A percentile compares a stretch with the other conserved stretches of the same genome.
phyloP scores from a whole-genome alignment of 2,113 vertebrate genomes.

The Phodopus roborovskii region DNA sequence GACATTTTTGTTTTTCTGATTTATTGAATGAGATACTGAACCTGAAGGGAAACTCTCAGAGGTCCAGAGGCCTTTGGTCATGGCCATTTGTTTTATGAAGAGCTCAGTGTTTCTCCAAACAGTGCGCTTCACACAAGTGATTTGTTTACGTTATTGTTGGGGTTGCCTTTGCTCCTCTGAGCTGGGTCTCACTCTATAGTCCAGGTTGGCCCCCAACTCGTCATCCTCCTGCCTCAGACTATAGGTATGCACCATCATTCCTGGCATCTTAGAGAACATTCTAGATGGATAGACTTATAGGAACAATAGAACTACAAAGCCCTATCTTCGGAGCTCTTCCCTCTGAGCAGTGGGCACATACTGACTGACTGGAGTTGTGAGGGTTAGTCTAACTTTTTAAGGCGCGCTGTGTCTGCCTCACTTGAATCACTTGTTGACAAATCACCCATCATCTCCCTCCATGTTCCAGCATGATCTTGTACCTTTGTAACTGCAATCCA shows the following conservation, averaged over 20 bases:
- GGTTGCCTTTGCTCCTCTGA: not conserved
- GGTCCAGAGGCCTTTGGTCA: not conserved
- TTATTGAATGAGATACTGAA: not conserved
- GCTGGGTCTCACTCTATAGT: not conserved
- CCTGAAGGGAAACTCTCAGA: slow-evolving; percentile 10
- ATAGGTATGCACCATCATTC: not conserved
- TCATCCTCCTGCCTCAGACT: not conserved
- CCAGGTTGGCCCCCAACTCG: no score
- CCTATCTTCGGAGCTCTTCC: not conserved
- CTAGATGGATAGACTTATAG: not conserved
- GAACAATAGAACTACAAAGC: not conserved
- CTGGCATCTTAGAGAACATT: not conserved
- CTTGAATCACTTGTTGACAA: not conserved
- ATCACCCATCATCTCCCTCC: not conserved
- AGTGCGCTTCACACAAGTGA: slow-evolving; percentile 49
- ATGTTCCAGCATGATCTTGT: not conserved
- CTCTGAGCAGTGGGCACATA: not conserved
- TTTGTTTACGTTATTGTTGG: not conserved
- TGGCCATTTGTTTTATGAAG: slow-evolving; percentile 1
- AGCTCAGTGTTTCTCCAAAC: not conserved
- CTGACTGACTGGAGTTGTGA: no score
- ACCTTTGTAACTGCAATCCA: not conserved
- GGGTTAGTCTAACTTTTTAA: not conserved
- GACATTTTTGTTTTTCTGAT: not conserved
- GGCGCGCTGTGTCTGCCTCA: not conserved